Conservation (phyloP, 2,113 vertebrate genomes). For the Penelope pileata region DNA sequence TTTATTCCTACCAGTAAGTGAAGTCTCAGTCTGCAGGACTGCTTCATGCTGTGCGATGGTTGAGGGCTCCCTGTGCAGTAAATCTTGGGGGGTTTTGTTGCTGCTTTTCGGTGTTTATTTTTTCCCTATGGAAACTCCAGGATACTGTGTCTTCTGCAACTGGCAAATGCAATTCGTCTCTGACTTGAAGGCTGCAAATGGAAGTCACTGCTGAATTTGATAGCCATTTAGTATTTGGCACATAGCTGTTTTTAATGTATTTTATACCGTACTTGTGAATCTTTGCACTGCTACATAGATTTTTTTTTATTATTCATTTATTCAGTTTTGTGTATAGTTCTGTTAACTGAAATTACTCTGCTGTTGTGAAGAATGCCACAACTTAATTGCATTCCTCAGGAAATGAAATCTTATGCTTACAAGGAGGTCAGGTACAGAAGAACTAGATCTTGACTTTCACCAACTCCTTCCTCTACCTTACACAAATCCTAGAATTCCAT, state of each 20-base stretch:
- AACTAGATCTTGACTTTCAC: background rate
- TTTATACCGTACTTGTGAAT: background rate
- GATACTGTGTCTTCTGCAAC: background rate
- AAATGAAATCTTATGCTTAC: slow-evolving; percentile 4
- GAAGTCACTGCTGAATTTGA: background rate
- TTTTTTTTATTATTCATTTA: background rate
- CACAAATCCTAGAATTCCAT: background rate
- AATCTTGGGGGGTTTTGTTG: background rate
- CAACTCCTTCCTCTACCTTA: background rate
- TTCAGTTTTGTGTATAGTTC: background rate
- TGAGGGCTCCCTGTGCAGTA: background rate
- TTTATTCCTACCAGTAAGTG: background rate
- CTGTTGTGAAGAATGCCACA: background rate
- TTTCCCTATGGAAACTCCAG: background rate
- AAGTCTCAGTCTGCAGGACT: background rate
- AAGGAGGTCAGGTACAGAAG: background rate
- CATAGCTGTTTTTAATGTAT: background rate
- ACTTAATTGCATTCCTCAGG: slow-evolving; percentile 27
- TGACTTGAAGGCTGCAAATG: background rate
- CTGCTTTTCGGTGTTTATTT: background rate
- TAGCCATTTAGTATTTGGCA: background rate
- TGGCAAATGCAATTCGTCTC: background rate
- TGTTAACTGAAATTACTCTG: background rate
- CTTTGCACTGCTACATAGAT: background rate
- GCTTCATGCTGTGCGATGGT: background rate